A percentile compares a stretch with the other conserved stretches of the same genome.
These are phyloP conservation scores for Blera fallax DNA, from an alignment of 2,888 invertebrate genomes.

Conservation along the genomic window DNA sequence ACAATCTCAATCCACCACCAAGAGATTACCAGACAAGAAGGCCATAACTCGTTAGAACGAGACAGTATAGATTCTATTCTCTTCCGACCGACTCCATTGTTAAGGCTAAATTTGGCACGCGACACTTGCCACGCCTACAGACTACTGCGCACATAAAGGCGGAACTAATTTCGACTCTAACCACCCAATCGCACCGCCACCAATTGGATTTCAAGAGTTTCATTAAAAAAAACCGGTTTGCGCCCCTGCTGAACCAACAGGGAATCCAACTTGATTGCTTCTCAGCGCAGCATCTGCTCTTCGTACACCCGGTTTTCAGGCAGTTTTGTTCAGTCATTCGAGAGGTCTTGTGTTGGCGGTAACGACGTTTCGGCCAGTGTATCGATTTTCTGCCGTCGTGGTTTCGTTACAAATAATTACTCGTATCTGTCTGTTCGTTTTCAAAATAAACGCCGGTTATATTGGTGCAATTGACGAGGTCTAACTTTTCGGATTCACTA, in stretches of 20 bases:
- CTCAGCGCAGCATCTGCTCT: slow-evolving; percentile 54
- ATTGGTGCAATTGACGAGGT: slow-evolving; percentile 40
- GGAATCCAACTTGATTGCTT: slow-evolving; percentile 21
- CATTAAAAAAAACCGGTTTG: slow-evolving; percentile 59
- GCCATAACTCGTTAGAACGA: slow-evolving; percentile 37
- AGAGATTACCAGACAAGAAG: background rate
- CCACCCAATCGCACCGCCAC: slow-evolving; percentile 43
- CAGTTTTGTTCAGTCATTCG: slow-evolving; percentile 65
- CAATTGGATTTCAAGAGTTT: slow-evolving; percentile 47
- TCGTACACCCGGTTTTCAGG: slow-evolving; percentile 48
- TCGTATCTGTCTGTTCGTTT: slow-evolving; percentile 1
- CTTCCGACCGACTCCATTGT: slow-evolving; percentile 68
- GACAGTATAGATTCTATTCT: slow-evolving; percentile 21
- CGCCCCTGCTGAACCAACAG: slow-evolving; percentile 31
- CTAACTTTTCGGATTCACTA: slow-evolving; percentile 52
- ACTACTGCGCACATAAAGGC: slow-evolving; percentile 47
- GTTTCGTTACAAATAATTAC: slow-evolving; percentile 31
- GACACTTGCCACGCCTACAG: slow-evolving; percentile 45
- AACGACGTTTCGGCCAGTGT: slow-evolving; percentile 49
- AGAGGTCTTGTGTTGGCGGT: slow-evolving; percentile 70
- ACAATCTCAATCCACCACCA: slow-evolving; percentile 21
- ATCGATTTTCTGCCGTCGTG: slow-evolving; percentile 64
- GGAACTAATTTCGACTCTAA: slow-evolving; percentile 26
- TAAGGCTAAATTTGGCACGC: slow-evolving; percentile 46
- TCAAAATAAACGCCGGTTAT: slow-evolving; percentile 9